phyloP scores from a whole-genome alignment of 2,113 vertebrate genomes.

The Chaetops frenatus region DNA sequence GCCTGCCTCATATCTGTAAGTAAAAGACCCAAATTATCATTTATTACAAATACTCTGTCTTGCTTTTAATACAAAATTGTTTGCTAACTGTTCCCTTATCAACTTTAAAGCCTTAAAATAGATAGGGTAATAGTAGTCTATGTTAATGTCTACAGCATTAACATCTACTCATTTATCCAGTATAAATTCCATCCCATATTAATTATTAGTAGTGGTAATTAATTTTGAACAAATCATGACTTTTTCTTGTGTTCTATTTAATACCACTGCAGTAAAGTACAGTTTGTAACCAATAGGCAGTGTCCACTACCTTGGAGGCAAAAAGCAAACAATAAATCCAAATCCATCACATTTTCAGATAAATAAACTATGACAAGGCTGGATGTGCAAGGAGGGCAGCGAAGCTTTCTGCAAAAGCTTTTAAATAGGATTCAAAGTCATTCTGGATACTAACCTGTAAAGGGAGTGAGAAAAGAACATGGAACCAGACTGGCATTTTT shows the following conservation, averaged over 20 bases:
- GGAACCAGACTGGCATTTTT: not conserved
- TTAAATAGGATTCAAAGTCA: not conserved
- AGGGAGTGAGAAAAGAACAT: not conserved
- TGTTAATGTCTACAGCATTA: not conserved
- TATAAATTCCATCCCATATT: not conserved
- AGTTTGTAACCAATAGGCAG: not conserved
- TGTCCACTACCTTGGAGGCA: not conserved
- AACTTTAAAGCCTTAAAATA: not conserved
- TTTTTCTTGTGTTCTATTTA: not conserved
- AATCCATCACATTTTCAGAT: not conserved
- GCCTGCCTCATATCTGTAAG: not conserved
- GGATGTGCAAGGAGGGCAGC: not conserved
- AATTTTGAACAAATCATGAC: not conserved
- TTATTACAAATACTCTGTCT: not conserved
- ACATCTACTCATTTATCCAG: not conserved
- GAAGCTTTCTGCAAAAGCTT: not conserved
- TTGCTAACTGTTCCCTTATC: not conserved
- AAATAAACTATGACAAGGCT: not conserved
- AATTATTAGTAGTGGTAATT: not conserved
- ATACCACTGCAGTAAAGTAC: not conserved
- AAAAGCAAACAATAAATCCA: not conserved
- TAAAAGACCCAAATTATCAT: not conserved
- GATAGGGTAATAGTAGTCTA: not conserved
- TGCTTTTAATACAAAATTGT: not conserved
- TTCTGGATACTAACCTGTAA: not conserved